These are phyloP conservation scores for Myotis vivesi DNA, from an alignment of 2,797 vertebrate species.

Conservation along the genomic window DNA sequence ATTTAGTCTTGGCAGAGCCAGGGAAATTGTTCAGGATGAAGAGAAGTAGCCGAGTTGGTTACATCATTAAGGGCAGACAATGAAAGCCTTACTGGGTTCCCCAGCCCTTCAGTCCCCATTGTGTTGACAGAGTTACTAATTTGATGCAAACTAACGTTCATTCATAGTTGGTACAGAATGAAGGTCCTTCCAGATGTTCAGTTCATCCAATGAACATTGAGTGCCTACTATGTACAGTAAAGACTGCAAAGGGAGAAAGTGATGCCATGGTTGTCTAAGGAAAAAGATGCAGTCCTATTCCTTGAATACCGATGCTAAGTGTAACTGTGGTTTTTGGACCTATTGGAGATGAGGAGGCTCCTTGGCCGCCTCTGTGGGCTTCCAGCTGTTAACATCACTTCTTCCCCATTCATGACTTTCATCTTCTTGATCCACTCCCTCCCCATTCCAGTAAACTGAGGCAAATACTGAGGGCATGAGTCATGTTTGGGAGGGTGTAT, in stretches of 20 bases:
- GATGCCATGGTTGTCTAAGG: background rate
- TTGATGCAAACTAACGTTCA: background rate
- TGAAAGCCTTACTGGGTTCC: background rate
- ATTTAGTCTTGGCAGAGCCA: slow-evolving; percentile 66
- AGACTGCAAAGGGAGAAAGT: background rate
- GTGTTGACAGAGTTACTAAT: background rate
- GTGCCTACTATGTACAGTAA: background rate
- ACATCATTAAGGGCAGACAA: background rate
- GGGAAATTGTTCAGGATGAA: slow-evolving; percentile 68
- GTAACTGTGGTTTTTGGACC: background rate
- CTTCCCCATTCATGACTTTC: background rate
- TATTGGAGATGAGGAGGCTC: background rate
- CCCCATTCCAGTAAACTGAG: background rate
- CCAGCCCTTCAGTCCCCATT: background rate
- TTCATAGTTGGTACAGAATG: background rate
- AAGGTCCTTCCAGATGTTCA: background rate
- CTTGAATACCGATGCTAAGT: background rate
- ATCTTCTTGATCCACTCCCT: background rate
- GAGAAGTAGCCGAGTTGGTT: background rate
- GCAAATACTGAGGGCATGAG: background rate
- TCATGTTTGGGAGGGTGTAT: background rate
- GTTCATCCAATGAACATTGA: background rate
- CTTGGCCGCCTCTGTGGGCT: background rate
- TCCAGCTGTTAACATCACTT: background rate
- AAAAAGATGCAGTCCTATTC: background rate